A percentile compares a stretch with the other conserved stretches of the same genome.
Conservation (phyloP, 2,113 vertebrate species). For the Ciconia maguari region DNA sequence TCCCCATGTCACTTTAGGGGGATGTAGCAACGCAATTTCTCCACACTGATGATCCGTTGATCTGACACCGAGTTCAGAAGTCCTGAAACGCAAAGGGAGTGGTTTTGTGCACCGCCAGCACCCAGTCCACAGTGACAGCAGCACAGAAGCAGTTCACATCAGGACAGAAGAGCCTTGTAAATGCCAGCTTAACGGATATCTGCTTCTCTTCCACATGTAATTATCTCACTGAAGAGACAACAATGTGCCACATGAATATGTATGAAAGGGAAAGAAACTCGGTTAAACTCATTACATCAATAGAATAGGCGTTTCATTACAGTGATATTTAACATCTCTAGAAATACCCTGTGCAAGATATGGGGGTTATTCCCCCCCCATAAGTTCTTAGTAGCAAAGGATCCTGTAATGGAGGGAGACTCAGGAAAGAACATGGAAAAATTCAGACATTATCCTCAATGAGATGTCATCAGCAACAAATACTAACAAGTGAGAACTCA, state of each 20-base stretch:
- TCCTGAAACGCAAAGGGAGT: not conserved
- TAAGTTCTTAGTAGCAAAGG: not conserved
- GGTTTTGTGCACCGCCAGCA: not conserved
- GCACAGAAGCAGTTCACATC: not conserved
- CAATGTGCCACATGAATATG: not conserved
- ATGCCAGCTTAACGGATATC: not conserved
- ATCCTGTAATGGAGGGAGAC: not conserved
- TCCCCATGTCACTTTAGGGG: not conserved
- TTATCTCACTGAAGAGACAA: not conserved
- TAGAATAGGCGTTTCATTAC: not conserved
- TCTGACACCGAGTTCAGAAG: not conserved
- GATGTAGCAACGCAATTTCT: not conserved
- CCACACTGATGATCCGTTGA: not conserved
- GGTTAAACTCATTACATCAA: not conserved
- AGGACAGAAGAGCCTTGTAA: not conserved
- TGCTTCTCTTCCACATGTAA: not conserved
- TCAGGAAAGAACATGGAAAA: not conserved
- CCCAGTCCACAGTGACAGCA: not conserved
- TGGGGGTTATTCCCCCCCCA: not conserved
- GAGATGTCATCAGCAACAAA: not conserved
- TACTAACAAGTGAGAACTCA: not conserved
- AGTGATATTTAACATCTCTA: not conserved
- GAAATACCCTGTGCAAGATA: not conserved
- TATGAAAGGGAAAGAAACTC: not conserved
- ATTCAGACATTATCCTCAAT: not conserved